Evolutionary conservation across 2,113 vertebrate species (phyloP).

Genomic region (Brachirus orientalis): DNA sequence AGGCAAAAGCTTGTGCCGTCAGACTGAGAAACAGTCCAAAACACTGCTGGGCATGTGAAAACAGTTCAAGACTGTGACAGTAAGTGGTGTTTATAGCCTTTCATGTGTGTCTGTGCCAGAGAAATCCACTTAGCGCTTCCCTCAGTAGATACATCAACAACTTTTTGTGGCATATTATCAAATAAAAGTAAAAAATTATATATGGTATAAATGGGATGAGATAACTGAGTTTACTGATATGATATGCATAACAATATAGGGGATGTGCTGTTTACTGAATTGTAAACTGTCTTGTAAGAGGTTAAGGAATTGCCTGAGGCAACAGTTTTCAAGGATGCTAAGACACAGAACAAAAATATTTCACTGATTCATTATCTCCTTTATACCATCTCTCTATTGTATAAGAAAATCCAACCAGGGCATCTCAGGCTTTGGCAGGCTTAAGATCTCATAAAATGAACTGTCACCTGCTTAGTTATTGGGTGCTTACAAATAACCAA

Average conservation of each 20-base stretch:
- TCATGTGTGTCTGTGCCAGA: constrained; percentile 30
- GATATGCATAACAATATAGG: background rate
- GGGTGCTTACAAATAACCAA: constrained; percentile 81
- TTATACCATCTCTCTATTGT: constrained; percentile 68
- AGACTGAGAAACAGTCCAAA: constrained; percentile 41
- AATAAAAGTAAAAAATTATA: too few relatives aligned
- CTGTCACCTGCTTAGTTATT: constrained; percentile 81
- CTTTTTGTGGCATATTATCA: constrained; percentile 24
- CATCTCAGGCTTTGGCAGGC: constrained; percentile 73
- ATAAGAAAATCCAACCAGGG: constrained; percentile 70
- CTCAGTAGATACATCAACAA: constrained; percentile 12
- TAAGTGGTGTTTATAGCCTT: constrained; percentile 28
- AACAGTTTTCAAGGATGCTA: constrained; percentile 60
- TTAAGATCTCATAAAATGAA: constrained; percentile 84
- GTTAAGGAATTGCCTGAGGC: constrained; percentile 50
- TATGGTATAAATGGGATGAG: too few relatives aligned
- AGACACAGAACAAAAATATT: constrained; percentile 61
- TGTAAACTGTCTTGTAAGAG: constrained; percentile 41
- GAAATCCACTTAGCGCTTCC: constrained; percentile 47
- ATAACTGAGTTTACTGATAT: background rate
- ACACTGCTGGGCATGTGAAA: constrained; percentile 32
- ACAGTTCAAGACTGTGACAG: constrained; percentile 26
- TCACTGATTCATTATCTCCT: constrained; percentile 73
- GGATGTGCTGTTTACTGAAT: constrained; percentile 33
- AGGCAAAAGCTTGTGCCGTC: constrained; percentile 37